phyloP scores from a whole-genome alignment of 2,797 vertebrate species.

The Melanogrammus aeglefinus region DNA sequence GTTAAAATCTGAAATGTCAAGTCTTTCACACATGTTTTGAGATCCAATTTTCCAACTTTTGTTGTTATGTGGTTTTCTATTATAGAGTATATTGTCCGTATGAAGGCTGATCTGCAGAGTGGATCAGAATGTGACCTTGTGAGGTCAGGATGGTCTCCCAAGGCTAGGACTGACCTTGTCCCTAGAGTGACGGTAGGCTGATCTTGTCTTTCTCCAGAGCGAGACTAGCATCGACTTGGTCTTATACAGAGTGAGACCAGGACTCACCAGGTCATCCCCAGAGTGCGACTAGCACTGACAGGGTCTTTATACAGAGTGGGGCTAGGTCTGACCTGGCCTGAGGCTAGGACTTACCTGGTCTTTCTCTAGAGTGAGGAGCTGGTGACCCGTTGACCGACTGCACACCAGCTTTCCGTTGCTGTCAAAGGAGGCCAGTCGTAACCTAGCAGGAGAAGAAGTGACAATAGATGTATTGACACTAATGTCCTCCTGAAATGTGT shows the following conservation, averaged over 20 bases:
- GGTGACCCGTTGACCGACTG: constrained; percentile 90
- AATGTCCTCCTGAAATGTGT: neutral
- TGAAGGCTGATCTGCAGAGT: no score
- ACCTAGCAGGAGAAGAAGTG: constrained; percentile 62
- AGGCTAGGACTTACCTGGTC: constrained; percentile 59
- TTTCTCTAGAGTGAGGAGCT: constrained; percentile 93
- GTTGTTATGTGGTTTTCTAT: no score
- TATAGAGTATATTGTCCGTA: no score
- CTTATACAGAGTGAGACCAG: no score
- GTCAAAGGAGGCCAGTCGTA: constrained; percentile 93
- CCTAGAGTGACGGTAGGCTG: constrained; percentile 78
- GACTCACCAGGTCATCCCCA: constrained; percentile 76
- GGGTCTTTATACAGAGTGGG: constrained; percentile 91
- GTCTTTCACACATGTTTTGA: no score
- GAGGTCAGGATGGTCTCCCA: no score
- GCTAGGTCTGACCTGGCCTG: neutral
- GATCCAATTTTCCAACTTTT: no score
- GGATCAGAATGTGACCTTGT: no score
- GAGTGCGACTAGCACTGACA: constrained; percentile 68
- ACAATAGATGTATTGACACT: neutral
- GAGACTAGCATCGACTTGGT: constrained; percentile 48
- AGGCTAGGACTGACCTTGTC: constrained; percentile 59
- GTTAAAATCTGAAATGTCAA: no score
- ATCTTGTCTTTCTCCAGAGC: constrained; percentile 87
- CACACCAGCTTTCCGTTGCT: constrained; percentile 86